Conservation (phyloP, 2,888 invertebrate genomes). For the Dicroscelio sp. region DNA sequence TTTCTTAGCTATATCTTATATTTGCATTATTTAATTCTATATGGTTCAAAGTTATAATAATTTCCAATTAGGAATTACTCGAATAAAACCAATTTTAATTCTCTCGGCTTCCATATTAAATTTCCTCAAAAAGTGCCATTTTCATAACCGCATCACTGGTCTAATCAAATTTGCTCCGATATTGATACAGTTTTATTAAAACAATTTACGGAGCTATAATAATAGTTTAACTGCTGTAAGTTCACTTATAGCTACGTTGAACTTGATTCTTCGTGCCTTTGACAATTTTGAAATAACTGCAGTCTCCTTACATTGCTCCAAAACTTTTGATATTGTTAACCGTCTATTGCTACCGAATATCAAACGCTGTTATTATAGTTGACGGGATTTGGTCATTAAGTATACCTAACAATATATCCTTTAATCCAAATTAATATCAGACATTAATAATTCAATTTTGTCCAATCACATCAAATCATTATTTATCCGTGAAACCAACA, state of each 20-base stretch:
- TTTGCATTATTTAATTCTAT: no score
- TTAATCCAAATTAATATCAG: no score
- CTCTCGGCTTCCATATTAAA: no score
- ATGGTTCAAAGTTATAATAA: no score
- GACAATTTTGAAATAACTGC: conserved; percentile 21
- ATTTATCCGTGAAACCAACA: no score
- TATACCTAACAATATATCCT: background rate
- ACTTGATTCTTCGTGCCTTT: conserved; percentile 9
- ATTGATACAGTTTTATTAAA: conserved; percentile 9
- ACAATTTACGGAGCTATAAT: conserved; percentile 27
- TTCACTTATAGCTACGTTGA: conserved; percentile 12
- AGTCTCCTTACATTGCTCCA: conserved; percentile 27
- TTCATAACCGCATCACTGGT: no score
- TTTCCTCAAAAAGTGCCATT: no score
- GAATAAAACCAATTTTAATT: no score
- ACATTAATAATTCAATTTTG: no score
- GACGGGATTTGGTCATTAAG: background rate
- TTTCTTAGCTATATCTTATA: no score
- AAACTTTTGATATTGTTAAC: conserved; percentile 53
- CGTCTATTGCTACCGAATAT: conserved; percentile 43
- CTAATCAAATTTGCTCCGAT: background rate
- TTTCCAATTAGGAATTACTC: no score
- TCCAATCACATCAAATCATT: no score
- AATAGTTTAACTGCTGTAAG: conserved; percentile 18
- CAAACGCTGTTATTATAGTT: conserved; percentile 13